Conservation (phyloP, 2,888 invertebrate species). For the Athalia circularis region DNA sequence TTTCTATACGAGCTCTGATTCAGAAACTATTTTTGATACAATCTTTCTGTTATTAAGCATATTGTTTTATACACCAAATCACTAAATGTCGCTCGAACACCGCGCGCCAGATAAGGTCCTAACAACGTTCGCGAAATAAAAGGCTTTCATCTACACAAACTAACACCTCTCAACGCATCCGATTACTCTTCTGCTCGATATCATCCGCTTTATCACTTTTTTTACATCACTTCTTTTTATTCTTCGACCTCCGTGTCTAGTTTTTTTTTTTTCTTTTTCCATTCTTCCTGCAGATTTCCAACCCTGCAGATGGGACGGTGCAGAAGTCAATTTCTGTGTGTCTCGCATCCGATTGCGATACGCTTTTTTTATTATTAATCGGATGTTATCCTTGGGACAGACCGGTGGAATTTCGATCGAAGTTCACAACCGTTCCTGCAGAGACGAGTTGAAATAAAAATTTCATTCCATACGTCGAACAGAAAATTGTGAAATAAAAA, state of each 20-base stretch:
- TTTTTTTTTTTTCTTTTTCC: not conserved
- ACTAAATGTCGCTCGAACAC: constrained; percentile 1
- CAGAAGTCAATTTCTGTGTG: not conserved
- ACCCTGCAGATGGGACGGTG: no score
- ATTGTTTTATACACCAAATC: not conserved
- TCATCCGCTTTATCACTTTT: not conserved
- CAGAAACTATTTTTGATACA: constrained; percentile 16
- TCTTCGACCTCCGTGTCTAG: not conserved
- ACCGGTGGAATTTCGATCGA: not conserved
- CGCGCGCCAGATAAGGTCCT: not conserved
- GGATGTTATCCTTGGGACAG: not conserved
- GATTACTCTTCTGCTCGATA: not conserved
- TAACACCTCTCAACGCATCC: not conserved
- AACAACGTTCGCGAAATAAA: not conserved
- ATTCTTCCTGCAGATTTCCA: no score
- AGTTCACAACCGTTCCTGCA: not conserved
- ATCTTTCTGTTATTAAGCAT: constrained; percentile 35
- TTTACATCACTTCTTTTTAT: not conserved
- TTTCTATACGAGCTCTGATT: constrained; percentile 20
- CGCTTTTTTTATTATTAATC: constrained; percentile 22
- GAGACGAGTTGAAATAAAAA: not conserved
- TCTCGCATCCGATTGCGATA: not conserved
- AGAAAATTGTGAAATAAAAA: not conserved
- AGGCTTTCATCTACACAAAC: constrained; percentile 6
- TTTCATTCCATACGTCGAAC: not conserved